These are phyloP conservation scores for Xenotilapia flavipinnis DNA, from an alignment of 2,113 vertebrate species.

Conservation along the genomic window DNA sequence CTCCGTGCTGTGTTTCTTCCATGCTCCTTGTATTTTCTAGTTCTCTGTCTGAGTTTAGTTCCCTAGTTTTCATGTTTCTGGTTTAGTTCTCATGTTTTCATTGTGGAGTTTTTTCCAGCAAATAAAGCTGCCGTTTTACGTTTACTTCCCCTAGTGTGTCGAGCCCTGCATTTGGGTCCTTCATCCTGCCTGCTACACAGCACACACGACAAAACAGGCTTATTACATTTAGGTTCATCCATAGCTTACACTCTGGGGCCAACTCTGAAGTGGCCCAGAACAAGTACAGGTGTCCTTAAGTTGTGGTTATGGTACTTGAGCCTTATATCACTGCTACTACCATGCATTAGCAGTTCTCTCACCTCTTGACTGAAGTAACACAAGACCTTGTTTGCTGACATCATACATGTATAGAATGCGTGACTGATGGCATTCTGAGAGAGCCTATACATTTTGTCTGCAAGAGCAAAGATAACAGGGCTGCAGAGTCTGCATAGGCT, in stretches of 20 bases:
- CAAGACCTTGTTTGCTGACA: conserved; percentile 33
- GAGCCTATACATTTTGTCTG: background rate
- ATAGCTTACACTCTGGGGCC: background rate
- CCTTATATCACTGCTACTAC: background rate
- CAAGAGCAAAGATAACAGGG: background rate
- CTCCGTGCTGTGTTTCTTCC: background rate
- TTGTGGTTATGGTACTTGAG: background rate
- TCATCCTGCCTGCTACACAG: background rate
- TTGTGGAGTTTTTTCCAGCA: background rate
- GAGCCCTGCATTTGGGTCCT: background rate
- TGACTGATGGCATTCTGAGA: conserved; percentile 37
- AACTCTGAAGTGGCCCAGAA: background rate
- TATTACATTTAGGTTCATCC: background rate
- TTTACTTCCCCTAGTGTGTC: background rate
- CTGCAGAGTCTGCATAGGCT: background rate
- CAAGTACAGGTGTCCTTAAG: background rate
- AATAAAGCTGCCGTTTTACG: background rate
- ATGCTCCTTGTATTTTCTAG: background rate
- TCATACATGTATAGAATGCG: conserved; percentile 15
- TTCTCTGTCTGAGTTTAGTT: background rate
- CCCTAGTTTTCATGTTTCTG: background rate
- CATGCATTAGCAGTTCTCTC: background rate
- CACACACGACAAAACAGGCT: background rate
- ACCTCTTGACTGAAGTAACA: background rate
- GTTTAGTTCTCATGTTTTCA: background rate